Conservation (phyloP, 2,113 vertebrate species). For the Entelurus aequoreus region DNA sequence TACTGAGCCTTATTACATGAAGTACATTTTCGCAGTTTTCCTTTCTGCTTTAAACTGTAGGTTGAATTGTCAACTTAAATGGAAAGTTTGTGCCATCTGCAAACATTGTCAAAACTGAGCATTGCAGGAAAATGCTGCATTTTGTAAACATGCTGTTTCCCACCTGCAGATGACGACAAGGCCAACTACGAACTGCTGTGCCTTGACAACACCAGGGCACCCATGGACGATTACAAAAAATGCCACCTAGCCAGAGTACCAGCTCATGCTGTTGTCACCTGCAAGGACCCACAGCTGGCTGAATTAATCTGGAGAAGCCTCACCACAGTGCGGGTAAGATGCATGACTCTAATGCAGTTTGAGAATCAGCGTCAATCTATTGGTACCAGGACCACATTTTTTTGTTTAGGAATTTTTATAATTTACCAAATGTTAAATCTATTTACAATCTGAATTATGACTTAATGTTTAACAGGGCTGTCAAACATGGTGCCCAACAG, state of each 20-base stretch:
- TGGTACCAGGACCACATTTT: too few relatives aligned
- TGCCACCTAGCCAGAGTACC: slow-evolving; percentile 78
- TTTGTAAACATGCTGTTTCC: background rate
- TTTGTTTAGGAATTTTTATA: too few relatives aligned
- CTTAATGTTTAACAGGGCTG: too few relatives aligned
- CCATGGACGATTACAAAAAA: slow-evolving; percentile 61
- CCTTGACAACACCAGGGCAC: slow-evolving; percentile 65
- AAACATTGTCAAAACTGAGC: too few relatives aligned
- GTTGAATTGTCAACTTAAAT: too few relatives aligned
- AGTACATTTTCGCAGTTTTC: background rate
- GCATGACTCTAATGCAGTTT: background rate
- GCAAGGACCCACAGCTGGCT: slow-evolving; percentile 58
- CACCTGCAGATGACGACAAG: slow-evolving; percentile 54
- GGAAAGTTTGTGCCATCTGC: too few relatives aligned
- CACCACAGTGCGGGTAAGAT: slow-evolving; percentile 30
- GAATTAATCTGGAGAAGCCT: slow-evolving; percentile 74
- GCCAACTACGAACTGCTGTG: slow-evolving; percentile 82
- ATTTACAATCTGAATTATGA: too few relatives aligned
- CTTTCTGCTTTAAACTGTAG: too few relatives aligned
- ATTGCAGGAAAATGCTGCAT: background rate
- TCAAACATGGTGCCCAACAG: too few relatives aligned
- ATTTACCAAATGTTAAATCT: too few relatives aligned
- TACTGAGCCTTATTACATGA: background rate
- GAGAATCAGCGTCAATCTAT: too few relatives aligned
- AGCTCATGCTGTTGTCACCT: slow-evolving; percentile 77